phyloP scores from a whole-genome alignment of 2,888 invertebrate genomes.

The Pyralis farinalis region DNA sequence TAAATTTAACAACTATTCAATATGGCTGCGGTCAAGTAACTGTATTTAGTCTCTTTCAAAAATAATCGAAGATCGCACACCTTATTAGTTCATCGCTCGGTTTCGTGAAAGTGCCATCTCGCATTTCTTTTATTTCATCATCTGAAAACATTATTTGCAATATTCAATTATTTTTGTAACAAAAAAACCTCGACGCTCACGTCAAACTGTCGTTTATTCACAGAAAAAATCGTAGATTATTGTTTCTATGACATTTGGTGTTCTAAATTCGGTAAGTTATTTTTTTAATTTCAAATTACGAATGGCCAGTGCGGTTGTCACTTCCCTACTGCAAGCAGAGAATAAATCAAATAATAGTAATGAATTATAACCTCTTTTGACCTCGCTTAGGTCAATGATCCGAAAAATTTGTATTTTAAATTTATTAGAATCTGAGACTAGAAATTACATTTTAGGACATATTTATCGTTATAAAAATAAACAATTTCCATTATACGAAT shows the following conservation, averaged over 20 bases:
- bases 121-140: slow-evolving; percentile 72
- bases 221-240: slow-evolving; percentile 45
- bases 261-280: slow-evolving; percentile 34
- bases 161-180: slow-evolving; percentile 72
- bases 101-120: slow-evolving; percentile 59
- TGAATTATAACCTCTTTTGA: neutral
- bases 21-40: slow-evolving; percentile 35
- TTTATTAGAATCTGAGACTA: neutral
- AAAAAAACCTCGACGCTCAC: slow-evolving; percentile 49
- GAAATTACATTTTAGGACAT: neutral
- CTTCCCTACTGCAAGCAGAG: neutral
- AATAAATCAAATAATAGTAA: neutral
- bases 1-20: slow-evolving; percentile 45
- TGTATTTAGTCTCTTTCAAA: slow-evolving; percentile 31
- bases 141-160: slow-evolving; percentile 73
- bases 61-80: slow-evolving; percentile 48
- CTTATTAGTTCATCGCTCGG: slow-evolving; percentile 73
- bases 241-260: slow-evolving; percentile 54
- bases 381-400: neutral
- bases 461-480: too few species aligned
- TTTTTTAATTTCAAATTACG: neutral
- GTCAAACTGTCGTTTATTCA: slow-evolving; percentile 57
- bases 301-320: slow-evolving; percentile 1
- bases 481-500: too few species aligned
- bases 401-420: neutral